phyloP scores from a whole-genome alignment of 2,113 vertebrate genomes.

The Mirza zaza region DNA sequence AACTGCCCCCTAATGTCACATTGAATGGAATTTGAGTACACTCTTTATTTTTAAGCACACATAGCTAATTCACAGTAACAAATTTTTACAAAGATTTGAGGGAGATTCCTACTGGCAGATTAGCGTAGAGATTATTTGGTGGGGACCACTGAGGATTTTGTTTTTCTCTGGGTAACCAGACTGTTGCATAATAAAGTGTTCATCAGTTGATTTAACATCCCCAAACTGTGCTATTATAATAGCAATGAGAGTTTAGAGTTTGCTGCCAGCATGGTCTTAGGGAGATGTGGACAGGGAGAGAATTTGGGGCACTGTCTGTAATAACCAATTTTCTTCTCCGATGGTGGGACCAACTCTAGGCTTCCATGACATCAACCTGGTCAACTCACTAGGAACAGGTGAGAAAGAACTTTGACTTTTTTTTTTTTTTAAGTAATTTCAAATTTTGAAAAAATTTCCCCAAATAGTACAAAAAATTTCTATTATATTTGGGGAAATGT shows the following conservation, averaged over 20 bases:
- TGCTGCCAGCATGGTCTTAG: neutral
- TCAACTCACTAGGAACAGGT: neutral
- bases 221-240: neutral
- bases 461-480: neutral
- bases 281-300: neutral
- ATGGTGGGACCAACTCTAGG: neutral
- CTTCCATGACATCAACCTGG: neutral
- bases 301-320: neutral
- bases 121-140: conserved; percentile 11
- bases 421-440: neutral
- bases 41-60: neutral
- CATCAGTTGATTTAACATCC: neutral
- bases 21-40: neutral
- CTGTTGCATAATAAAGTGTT: conserved; percentile 7
- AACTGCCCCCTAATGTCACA: conserved; percentile 15
- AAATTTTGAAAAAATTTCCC: neutral
- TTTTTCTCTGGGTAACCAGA: conserved; percentile 11
- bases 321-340: neutral
- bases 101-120: neutral
- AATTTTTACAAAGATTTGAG: neutral
- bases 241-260: neutral
- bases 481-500: neutral
- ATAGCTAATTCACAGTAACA: neutral
- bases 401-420: neutral
- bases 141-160: neutral